phyloP scores from a whole-genome alignment of 2,113 vertebrate species.

The Typhlomys cinereus region DNA sequence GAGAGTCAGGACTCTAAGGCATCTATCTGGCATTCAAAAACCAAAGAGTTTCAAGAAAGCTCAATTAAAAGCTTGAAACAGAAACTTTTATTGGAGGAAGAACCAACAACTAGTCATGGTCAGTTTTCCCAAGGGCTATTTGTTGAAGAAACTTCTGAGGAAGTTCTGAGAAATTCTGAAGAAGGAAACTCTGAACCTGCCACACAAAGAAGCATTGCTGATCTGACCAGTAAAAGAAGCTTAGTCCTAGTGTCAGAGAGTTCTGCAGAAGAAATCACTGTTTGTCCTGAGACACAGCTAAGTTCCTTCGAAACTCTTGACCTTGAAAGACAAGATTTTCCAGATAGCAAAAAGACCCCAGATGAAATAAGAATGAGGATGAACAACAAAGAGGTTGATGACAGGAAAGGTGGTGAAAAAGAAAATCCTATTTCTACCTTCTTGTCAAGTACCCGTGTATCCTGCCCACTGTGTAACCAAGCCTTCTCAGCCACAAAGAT shows the following conservation, averaged over 20 bases:
- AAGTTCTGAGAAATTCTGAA: too few relatives aligned
- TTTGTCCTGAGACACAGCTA: slow-evolving; percentile 92
- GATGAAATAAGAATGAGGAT: slow-evolving; percentile 78
- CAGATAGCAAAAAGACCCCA: slow-evolving; percentile 54
- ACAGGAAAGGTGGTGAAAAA: slow-evolving; percentile 68
- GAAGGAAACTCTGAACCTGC: too few relatives aligned
- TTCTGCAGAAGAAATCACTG: slow-evolving; percentile 83
- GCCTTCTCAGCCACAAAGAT: slow-evolving; percentile 87
- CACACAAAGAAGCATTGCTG: too few relatives aligned
- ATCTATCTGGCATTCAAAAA: slow-evolving; percentile 78
- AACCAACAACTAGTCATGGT: slow-evolving; percentile 85
- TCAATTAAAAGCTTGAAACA: slow-evolving; percentile 78
- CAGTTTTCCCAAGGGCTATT: too few relatives aligned
- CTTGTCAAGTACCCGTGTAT: slow-evolving; percentile 69
- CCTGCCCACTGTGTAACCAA: slow-evolving; percentile 91
- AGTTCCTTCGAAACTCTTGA: slow-evolving; percentile 82
- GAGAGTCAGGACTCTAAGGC: slow-evolving; percentile 80
- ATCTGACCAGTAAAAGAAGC: slow-evolving; percentile 78
- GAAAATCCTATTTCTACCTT: slow-evolving; percentile 47
- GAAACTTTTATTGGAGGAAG: slow-evolving; percentile 81
- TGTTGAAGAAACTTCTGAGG: too few relatives aligned
- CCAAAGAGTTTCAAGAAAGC: slow-evolving; percentile 76
- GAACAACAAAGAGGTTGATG: slow-evolving; percentile 76
- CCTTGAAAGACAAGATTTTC: slow-evolving; percentile 74
- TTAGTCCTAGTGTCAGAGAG: slow-evolving; percentile 74